Evolutionary conservation across 92 coral and sea anemone species (phyloP).

Genomic region (Palythoa grandis): DNA sequence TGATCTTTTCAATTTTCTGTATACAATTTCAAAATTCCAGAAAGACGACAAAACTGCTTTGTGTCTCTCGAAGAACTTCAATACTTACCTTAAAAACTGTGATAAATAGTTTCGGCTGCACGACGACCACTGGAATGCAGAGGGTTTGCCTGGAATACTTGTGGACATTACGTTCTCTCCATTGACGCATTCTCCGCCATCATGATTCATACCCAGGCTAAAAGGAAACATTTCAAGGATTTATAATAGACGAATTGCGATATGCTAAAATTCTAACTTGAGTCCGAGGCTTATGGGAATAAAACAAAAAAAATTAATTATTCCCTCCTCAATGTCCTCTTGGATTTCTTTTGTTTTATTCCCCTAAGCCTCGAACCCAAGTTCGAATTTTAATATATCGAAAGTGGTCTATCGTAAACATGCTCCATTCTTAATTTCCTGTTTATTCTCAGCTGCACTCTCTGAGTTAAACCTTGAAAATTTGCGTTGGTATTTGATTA

Average conservation of each 20-base stretch:
- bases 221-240: background rate
- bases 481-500: no score
- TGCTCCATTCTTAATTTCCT: no score
- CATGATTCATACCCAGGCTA: constrained; percentile 99
- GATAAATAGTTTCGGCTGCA: constrained; percentile 92
- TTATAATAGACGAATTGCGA: background rate
- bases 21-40: background rate
- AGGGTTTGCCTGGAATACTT: constrained; percentile 74
- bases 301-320: no score
- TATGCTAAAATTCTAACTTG: no score
- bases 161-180: constrained; percentile 90
- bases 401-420: no score
- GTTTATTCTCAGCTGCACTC: no score
- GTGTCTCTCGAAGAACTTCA: background rate
- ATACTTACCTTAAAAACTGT: constrained; percentile 82
- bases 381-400: no score
- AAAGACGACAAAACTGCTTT: background rate
- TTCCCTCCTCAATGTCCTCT: no score
- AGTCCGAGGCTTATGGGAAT: no score
- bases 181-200: constrained; percentile 75
- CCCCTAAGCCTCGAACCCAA: no score
- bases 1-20: background rate
- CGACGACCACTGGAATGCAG: constrained; percentile 90
- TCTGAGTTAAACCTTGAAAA: no score
- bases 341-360: no score